These are phyloP conservation scores for Staurois parvus DNA, from an alignment of 2,797 vertebrate genomes.

Conservation along the genomic window DNA sequence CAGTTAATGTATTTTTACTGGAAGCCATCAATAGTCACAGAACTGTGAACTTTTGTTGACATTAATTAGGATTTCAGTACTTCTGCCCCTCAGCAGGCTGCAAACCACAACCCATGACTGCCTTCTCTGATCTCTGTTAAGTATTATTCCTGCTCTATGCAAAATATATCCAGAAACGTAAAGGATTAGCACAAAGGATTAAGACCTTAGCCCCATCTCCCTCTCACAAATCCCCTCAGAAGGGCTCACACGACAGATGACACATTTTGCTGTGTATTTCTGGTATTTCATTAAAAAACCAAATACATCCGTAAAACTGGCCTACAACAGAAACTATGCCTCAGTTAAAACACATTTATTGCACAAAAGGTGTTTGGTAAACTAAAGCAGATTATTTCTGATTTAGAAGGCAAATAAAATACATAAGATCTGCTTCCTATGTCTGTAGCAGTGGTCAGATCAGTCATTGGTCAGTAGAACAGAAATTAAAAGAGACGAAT, in stretches of 20 bases:
- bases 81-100: not conserved
- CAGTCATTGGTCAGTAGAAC: not conserved
- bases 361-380: too few relatives aligned
- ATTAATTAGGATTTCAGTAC: not conserved
- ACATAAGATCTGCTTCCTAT: not conserved
- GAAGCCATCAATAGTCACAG: too few relatives aligned
- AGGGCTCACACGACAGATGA: slow-evolving; percentile 65
- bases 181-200: slow-evolving; percentile 67
- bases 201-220: slow-evolving; percentile 57
- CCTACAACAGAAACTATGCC: not conserved
- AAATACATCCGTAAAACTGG: slow-evolving; percentile 4
- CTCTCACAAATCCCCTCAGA: slow-evolving; percentile 65
- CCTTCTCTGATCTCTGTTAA: slow-evolving; percentile 57
- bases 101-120: not conserved
- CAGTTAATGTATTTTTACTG: too few relatives aligned
- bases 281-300: slow-evolving; percentile 30
- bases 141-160: slow-evolving; percentile 54
- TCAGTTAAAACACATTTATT: not conserved
- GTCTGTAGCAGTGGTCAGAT: not conserved
- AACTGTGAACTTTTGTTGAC: too few relatives aligned
- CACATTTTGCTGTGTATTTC: slow-evolving; percentile 63
- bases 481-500: not conserved
- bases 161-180: slow-evolving; percentile 60
- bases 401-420: not conserved
- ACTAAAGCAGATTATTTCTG: not conserved